Percentiles rank a stretch among this genome's conserved stretches.
Evolutionary conservation across 2,113 vertebrate genomes (phyloP).

Genomic region (Solea senegalensis): DNA sequence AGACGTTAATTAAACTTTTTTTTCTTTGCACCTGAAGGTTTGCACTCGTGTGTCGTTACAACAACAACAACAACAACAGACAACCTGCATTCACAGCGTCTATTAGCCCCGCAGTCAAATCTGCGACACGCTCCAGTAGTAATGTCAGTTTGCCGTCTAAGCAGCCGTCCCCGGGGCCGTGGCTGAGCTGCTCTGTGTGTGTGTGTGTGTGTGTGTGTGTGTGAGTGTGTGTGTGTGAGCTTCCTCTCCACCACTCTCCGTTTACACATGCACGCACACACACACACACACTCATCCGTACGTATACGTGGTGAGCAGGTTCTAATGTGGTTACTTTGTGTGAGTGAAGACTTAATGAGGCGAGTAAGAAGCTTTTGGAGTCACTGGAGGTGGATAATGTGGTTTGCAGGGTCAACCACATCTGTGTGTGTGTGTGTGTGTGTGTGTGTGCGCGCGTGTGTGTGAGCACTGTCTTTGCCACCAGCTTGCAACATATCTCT

Average conservation of each 20-base stretch:
- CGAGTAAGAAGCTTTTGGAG: constrained; percentile 82
- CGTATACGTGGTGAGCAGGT: constrained; percentile 40
- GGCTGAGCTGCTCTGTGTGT: constrained; percentile 52
- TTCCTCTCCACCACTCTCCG: constrained; percentile 1
- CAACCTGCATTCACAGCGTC: constrained; percentile 41
- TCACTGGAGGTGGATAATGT: constrained; percentile 81
- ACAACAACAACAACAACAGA: constrained; percentile 24
- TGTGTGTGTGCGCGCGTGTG: too few relatives aligned
- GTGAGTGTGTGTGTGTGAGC: constrained; percentile 7
- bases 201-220: constrained; percentile 26
- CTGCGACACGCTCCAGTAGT: constrained; percentile 57
- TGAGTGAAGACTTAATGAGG: constrained; percentile 83
- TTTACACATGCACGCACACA: constrained; percentile 15
- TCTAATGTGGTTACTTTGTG: constrained; percentile 74
- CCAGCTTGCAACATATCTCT: constrained; percentile 41
- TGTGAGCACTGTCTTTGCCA: constrained; percentile 14
- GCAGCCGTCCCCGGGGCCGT: constrained; percentile 62
- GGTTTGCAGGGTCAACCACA: constrained; percentile 61
- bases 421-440: constrained; percentile 49
- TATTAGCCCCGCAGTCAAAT: constrained; percentile 60
- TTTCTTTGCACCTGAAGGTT: constrained; percentile 32
- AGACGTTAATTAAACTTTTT: constrained; percentile 27
- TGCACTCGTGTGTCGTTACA: constrained; percentile 16
- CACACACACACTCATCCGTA: constrained; percentile 20
- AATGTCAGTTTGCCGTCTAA: constrained; percentile 67